phyloP scores from a whole-genome alignment of 2,797 vertebrate genomes.

The Lindbergichthys nudifrons region DNA sequence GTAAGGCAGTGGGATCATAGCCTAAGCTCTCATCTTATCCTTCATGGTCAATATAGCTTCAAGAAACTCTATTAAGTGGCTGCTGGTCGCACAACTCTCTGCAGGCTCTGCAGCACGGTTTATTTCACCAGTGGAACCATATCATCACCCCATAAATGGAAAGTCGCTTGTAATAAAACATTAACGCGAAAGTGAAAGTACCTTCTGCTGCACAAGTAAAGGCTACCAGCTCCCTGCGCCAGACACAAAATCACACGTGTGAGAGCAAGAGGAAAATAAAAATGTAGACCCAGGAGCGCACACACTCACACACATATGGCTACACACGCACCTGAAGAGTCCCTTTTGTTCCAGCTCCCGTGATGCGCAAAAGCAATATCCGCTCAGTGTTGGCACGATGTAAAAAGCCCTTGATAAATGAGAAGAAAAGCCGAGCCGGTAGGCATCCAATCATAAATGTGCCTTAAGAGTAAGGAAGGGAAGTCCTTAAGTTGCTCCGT shows the following conservation, averaged over 20 bases:
- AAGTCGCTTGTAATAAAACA: not conserved
- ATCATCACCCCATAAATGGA: not conserved
- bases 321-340: slow-evolving; percentile 47
- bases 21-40: not conserved
- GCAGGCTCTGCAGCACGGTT: not conserved
- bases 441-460: slow-evolving; percentile 29
- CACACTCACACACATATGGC: not conserved
- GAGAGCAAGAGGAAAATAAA: not conserved
- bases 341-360: slow-evolving; percentile 5
- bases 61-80: not conserved
- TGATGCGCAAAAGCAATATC: slow-evolving; percentile 43
- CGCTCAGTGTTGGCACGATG: slow-evolving; percentile 13
- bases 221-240: not conserved
- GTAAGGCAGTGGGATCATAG: not conserved
- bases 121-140: not conserved
- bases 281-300: not conserved
- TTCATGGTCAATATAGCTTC: not conserved
- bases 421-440: not conserved
- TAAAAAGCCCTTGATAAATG: not conserved
- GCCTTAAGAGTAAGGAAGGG: not conserved
- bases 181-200: slow-evolving; percentile 66
- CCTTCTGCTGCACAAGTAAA: not conserved
- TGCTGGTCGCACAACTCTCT: not conserved
- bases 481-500: slow-evolving; percentile 30
- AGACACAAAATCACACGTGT: not conserved